Evolutionary conservation across 1,140 invertebrate genomes (phyloP).

Genomic region (Lepidurus arcticus): DNA sequence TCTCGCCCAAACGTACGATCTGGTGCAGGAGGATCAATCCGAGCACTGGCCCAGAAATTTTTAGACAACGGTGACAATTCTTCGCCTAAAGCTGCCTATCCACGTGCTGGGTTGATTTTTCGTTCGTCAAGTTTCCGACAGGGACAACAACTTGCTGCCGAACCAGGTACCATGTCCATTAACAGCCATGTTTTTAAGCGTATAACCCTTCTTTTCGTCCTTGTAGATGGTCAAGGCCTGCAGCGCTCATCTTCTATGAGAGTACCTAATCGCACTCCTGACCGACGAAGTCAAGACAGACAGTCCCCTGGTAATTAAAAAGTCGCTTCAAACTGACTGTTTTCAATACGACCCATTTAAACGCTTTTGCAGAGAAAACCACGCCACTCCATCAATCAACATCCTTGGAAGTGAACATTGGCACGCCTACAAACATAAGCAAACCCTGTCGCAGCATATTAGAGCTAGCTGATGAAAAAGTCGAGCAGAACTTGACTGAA

Average conservation of each 20-base stretch:
- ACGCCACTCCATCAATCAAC: slow-evolving; percentile 37
- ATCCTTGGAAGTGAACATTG: slow-evolving; percentile 36
- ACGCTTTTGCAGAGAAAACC: neutral
- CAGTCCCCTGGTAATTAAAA: neutral
- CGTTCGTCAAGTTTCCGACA: slow-evolving; percentile 55
- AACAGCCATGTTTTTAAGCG: neutral
- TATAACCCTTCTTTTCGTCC: neutral
- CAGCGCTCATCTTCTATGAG: slow-evolving; percentile 31
- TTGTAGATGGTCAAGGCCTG: neutral
- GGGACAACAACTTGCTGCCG: slow-evolving; percentile 28
- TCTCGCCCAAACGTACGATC: slow-evolving; percentile 5
- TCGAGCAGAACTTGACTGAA: slow-evolving; percentile 1
- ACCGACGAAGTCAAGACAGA: slow-evolving; percentile 24
- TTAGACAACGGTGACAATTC: slow-evolving; percentile 51
- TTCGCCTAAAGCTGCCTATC: slow-evolving; percentile 46
- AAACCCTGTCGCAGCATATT: neutral
- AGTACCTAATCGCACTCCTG: slow-evolving; percentile 5
- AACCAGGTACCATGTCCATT: neutral
- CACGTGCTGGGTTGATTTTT: slow-evolving; percentile 61
- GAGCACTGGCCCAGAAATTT: slow-evolving; percentile 65
- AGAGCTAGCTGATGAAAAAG: slow-evolving; percentile 14
- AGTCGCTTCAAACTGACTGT: neutral
- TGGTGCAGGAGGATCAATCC: slow-evolving; percentile 54
- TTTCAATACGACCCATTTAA: neutral
- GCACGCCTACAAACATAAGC: slow-evolving; percentile 24